phyloP scores from a whole-genome alignment of 2,888 invertebrate species.

The Therioaphis trifolii region DNA sequence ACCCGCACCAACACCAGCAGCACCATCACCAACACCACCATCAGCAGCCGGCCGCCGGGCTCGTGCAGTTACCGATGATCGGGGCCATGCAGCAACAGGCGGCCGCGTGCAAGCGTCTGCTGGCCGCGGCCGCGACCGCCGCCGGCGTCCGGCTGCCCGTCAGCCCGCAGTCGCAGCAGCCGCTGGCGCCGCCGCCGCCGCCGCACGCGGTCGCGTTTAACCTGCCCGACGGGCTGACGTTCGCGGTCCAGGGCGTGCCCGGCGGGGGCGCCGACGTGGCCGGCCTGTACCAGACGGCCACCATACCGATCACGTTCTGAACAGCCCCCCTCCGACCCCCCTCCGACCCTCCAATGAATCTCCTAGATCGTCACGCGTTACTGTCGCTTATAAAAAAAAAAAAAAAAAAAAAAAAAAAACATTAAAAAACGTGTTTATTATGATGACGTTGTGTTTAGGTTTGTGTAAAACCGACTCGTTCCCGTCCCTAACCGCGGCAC shows the following conservation, averaged over 20 bases:
- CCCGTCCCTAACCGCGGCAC: no score
- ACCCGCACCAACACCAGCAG: conserved; percentile 59
- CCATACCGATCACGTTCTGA: conserved; percentile 44
- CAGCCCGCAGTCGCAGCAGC: conserved; percentile 57
- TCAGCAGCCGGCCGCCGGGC: conserved; percentile 31
- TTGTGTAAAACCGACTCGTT: no score
- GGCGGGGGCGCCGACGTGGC: conserved; percentile 34
- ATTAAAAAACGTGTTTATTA: no score
- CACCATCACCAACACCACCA: conserved; percentile 16
- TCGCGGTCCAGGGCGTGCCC: conserved; percentile 48
- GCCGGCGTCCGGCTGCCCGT: conserved; percentile 67
- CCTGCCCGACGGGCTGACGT: conserved; percentile 48
- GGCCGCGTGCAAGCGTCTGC: conserved; percentile 64
- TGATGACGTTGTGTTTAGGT: no score
- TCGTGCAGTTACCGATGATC: conserved; percentile 63
- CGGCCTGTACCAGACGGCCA: conserved; percentile 42
- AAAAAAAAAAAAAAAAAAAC: no score
- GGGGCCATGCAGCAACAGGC: conserved; percentile 64
- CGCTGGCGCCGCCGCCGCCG: conserved; percentile 29
- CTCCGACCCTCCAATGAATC: background rate
- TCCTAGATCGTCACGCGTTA: no score
- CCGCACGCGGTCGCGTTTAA: conserved; percentile 47
- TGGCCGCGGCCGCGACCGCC: conserved; percentile 57
- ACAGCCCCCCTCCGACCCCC: background rate
- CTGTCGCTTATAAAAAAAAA: no score